Percentiles rank a stretch among this genome's conserved stretches.
phyloP scores from a whole-genome alignment of 23 tunicate genomes.

The Trididemnum clinides region DNA sequence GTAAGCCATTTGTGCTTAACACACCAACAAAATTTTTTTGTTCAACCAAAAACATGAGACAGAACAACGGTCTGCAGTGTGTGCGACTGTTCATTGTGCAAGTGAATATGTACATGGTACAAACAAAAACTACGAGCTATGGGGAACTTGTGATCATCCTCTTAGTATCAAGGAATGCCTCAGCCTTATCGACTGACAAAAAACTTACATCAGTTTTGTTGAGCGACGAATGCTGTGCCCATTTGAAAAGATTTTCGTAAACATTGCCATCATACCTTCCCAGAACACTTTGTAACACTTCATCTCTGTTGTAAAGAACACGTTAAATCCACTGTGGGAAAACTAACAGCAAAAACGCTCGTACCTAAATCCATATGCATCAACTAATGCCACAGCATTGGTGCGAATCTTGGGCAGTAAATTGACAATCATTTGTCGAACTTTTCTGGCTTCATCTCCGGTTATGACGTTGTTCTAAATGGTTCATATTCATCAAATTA shows the following conservation, averaged over 20 bases:
- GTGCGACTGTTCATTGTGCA: not conserved
- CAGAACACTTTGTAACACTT: slow-evolving; percentile 61
- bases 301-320: too few relatives aligned
- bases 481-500: not conserved
- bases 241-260: slow-evolving; percentile 80
- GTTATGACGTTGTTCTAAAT: slow-evolving; percentile 57
- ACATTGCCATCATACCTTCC: slow-evolving; percentile 97
- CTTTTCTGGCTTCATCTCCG: slow-evolving; percentile 57
- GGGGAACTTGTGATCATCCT: too few relatives aligned
- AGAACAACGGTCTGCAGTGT: too few relatives aligned
- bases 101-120: not conserved
- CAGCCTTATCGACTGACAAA: too few relatives aligned
- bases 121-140: too few relatives aligned
- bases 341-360: too few relatives aligned
- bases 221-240: slow-evolving; percentile 87
- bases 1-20: too few relatives aligned
- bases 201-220: slow-evolving; percentile 95
- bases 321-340: too few relatives aligned
- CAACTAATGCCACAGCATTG: slow-evolving; percentile 86
- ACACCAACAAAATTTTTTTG: too few relatives aligned
- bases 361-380: slow-evolving; percentile 80
- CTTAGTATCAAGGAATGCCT: too few relatives aligned
- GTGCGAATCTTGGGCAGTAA: slow-evolving; percentile 74
- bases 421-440: slow-evolving; percentile 72
- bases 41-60: too few relatives aligned